Conservation (phyloP, 2,113 vertebrate species). For the Cercopithecus mona region DNA sequence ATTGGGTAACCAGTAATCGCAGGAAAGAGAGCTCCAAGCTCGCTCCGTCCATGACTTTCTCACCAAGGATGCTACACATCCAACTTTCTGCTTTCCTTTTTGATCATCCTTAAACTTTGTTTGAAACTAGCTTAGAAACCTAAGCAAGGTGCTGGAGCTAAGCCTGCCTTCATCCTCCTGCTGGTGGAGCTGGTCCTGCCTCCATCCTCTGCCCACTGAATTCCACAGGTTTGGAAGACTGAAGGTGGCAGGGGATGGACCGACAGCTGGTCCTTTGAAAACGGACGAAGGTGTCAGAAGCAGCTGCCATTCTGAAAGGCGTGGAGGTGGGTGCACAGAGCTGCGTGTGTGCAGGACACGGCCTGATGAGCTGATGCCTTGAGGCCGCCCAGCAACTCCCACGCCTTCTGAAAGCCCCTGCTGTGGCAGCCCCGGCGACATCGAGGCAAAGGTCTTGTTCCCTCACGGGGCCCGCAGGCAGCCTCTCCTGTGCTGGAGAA, state of each 20-base stretch:
- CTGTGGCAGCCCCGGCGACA: fast-evolving
- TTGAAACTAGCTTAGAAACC: not conserved
- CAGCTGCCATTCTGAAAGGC: not conserved
- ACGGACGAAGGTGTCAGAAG: fast-evolving
- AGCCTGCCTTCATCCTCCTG: not conserved
- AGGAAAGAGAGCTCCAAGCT: fast-evolving
- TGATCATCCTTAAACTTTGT: not conserved
- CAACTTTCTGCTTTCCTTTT: not conserved
- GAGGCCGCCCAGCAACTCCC: fast-evolving
- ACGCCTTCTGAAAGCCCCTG: fast-evolving
- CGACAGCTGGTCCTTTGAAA: fast-evolving
- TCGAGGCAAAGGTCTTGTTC: not conserved
- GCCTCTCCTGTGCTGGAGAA: not conserved
- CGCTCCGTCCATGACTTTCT: fast-evolving
- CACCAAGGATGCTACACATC: fast-evolving
- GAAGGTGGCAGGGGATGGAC: not conserved
- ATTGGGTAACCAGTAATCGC: fast-evolving
- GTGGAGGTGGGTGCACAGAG: not conserved
- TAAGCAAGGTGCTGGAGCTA: not conserved
- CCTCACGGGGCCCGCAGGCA: fast-evolving
- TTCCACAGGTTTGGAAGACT: too few species aligned
- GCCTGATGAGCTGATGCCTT: not conserved
- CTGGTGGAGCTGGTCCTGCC: fast-evolving
- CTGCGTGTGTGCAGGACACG: fast-evolving
- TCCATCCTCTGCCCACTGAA: fast-evolving